Conservation (phyloP, 2,797 vertebrate species). For the Luscinia megarhynchos region DNA sequence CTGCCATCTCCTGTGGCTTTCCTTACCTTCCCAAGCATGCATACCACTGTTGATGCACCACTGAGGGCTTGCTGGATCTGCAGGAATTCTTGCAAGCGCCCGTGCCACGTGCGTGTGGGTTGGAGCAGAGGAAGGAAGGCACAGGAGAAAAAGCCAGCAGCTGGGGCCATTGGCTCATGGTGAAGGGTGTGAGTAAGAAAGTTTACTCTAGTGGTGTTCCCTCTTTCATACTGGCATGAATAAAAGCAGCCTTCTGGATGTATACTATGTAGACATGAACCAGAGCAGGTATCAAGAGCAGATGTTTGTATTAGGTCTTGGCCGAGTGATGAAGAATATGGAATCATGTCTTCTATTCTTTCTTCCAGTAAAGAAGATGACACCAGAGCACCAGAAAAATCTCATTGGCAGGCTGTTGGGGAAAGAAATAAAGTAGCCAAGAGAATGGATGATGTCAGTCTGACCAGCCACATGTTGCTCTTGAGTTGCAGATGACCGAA, state of each 20-base stretch:
- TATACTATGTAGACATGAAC: no score
- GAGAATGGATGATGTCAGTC: neutral
- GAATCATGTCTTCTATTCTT: neutral
- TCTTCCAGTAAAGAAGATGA: neutral
- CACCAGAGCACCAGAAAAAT: neutral
- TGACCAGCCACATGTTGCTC: neutral
- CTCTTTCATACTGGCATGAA: no score
- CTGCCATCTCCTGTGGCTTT: neutral
- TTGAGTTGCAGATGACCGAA: neutral
- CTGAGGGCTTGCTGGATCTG: neutral
- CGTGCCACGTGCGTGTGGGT: rapidly evolving
- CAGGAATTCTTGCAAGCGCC: neutral
- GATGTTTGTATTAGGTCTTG: no score
- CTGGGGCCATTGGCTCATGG: rapidly evolving
- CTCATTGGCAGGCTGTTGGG: neutral
- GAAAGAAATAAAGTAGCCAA: neutral
- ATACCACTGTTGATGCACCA: rapidly evolving
- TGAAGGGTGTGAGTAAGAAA: neutral
- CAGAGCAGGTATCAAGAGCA: no score
- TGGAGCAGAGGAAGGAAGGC: neutral
- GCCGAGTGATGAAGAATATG: neutral
- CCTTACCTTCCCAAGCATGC: neutral
- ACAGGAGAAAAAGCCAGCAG: neutral
- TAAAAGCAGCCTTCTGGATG: no score
- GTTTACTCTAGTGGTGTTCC: no score